Evolutionary conservation across 2,888 invertebrate species (phyloP).

Genomic region (Platycheirus rosarum): DNA sequence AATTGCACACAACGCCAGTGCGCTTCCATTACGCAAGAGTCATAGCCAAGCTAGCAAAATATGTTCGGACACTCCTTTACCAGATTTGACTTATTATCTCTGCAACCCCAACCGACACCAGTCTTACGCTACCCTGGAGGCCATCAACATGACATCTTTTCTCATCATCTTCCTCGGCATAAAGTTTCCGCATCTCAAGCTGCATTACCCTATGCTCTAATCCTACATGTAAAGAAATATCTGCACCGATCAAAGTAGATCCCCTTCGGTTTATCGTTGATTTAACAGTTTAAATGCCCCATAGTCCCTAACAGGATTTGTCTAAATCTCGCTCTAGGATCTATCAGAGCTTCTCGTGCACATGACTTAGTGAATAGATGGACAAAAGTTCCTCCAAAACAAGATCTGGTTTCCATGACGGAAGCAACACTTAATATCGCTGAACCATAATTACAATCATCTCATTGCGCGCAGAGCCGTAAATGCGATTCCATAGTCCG

Average conservation of each 20-base stretch:
- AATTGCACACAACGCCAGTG: conserved; percentile 43
- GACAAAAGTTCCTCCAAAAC: conserved; percentile 25
- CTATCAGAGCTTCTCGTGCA: conserved; percentile 43
- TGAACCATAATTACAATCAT: conserved; percentile 73
- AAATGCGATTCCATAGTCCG: conserved; percentile 39
- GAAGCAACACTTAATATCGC: conserved; percentile 74
- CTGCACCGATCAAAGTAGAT: conserved; percentile 48
- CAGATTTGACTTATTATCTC: conserved; percentile 67
- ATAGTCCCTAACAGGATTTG: conserved; percentile 72
- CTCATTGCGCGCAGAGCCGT: conserved; percentile 67
- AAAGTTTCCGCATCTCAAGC: conserved; percentile 39
- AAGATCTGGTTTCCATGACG: conserved; percentile 68
- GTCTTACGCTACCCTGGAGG: conserved; percentile 73
- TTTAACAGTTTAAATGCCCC: conserved; percentile 71
- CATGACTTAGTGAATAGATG: background rate
- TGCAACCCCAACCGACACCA: conserved; percentile 70
- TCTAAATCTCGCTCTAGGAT: conserved; percentile 71
- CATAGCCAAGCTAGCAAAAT: background rate
- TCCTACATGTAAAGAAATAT: conserved; percentile 40
- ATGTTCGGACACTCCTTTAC: conserved; percentile 58
- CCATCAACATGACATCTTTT: conserved; percentile 72
- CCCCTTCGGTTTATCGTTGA: conserved; percentile 62
- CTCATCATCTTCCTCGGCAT: conserved; percentile 28
- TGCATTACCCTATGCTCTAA: conserved; percentile 14
- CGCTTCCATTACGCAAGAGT: background rate